phyloP scores from a whole-genome alignment of 2,888 invertebrate genomes.

The Ophonus ardosiacus region DNA sequence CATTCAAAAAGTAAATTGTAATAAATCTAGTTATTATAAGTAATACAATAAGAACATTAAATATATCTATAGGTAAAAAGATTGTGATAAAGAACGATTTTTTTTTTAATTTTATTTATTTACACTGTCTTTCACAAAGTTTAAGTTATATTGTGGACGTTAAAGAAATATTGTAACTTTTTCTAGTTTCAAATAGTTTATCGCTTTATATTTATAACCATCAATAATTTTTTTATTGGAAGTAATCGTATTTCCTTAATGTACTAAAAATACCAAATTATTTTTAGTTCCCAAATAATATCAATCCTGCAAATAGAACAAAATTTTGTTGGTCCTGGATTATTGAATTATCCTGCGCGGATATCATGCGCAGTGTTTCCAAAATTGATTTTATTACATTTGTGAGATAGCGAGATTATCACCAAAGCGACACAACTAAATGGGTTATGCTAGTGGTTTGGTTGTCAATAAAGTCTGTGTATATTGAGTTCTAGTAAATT shows the following conservation, averaged over 20 bases:
- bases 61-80: too few relatives aligned
- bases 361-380: neutral
- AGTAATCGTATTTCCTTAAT: neutral
- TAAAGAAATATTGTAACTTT: neutral
- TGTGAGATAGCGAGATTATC: conserved; percentile 26
- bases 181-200: neutral
- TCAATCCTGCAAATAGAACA: conserved; percentile 15
- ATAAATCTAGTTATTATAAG: too few relatives aligned
- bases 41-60: too few relatives aligned
- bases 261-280: neutral
- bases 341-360: conserved; percentile 38
- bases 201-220: neutral
- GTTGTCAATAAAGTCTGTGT: neutral
- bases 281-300: neutral
- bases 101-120: too few relatives aligned
- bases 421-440: neutral
- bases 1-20: too few relatives aligned
- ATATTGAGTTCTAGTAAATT: neutral
- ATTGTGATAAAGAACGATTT: too few relatives aligned
- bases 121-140: neutral
- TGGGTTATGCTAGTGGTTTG: neutral
- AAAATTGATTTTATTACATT: conserved; percentile 37
- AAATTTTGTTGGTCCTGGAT: conserved; percentile 23
- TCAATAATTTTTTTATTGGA: neutral
- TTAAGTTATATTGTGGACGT: neutral